phyloP scores from a whole-genome alignment of 1,140 invertebrate species.

The Olivierus martensii region DNA sequence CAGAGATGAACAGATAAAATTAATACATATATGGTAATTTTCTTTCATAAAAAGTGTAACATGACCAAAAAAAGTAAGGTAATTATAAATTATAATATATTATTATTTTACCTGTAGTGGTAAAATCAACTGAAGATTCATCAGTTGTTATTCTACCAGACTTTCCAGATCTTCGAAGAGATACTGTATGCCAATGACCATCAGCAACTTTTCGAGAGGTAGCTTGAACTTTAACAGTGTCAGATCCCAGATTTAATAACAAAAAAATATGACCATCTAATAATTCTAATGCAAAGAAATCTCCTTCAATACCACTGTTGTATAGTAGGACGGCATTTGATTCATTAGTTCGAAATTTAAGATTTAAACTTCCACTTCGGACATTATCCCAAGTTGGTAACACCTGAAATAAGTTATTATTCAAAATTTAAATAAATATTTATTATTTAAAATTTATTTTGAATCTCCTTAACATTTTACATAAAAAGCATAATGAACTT shows the following conservation, averaged over 20 bases:
- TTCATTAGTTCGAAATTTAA: slow-evolving; percentile 87
- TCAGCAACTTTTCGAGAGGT: slow-evolving; percentile 72
- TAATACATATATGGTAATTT: too few relatives aligned
- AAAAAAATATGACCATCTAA: slow-evolving; percentile 84
- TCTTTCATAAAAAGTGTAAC: too few relatives aligned
- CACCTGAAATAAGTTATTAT: too few relatives aligned
- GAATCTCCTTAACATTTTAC: too few relatives aligned
- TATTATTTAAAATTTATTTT: too few relatives aligned
- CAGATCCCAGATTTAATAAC: slow-evolving; percentile 82
- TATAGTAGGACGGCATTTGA: slow-evolving; percentile 83
- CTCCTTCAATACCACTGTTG: slow-evolving; percentile 60
- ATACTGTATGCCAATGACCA: slow-evolving; percentile 78
- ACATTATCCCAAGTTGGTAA: too few relatives aligned
- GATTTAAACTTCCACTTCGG: slow-evolving; percentile 71
- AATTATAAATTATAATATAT: too few relatives aligned
- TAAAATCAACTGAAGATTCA: slow-evolving; percentile 76
- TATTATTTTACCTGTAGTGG: slow-evolving; percentile 46
- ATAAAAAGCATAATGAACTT: too few relatives aligned
- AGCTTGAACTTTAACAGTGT: slow-evolving; percentile 64
- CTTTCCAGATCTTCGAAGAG: slow-evolving; percentile 56
- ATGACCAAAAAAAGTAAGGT: too few relatives aligned
- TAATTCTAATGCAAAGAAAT: slow-evolving; percentile 43
- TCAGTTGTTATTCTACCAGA: slow-evolving; percentile 78
- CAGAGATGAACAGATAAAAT: too few relatives aligned
- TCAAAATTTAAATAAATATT: too few relatives aligned